Evolutionary conservation across 2,888 invertebrate species (phyloP).

Genomic region (Clivina fossor): DNA sequence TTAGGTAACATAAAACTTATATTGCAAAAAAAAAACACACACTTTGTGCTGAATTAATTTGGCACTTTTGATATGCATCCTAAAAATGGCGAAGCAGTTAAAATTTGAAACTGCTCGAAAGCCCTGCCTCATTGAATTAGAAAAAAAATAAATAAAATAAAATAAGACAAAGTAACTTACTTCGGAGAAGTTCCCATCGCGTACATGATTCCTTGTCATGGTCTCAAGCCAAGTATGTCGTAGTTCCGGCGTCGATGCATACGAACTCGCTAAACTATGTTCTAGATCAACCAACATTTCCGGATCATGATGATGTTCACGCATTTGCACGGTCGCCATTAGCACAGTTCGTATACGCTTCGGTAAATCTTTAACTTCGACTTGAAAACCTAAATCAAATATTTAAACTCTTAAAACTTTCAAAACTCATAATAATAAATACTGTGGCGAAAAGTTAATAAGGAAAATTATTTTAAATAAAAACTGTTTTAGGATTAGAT

Average conservation of each 20-base stretch:
- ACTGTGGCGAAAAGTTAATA: too few species aligned
- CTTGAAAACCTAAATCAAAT: constrained; percentile 67
- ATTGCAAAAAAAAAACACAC: too few species aligned
- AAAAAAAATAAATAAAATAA: too few species aligned
- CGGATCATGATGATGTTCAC: constrained; percentile 86
- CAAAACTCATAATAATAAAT: not conserved
- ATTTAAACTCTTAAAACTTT: constrained; percentile 9
- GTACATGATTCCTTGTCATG: constrained; percentile 83
- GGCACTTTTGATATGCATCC: too few species aligned
- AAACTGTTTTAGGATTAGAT: too few species aligned
- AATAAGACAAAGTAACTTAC: too few species aligned
- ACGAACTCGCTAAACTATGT: constrained; percentile 88
- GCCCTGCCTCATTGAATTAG: too few species aligned
- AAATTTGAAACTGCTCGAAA: too few species aligned
- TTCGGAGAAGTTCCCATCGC: constrained; percentile 85
- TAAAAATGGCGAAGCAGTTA: too few species aligned
- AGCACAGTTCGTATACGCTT: constrained; percentile 91
- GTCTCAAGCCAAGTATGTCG: constrained; percentile 95
- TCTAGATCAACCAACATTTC: constrained; percentile 90
- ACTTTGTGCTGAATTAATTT: too few species aligned
- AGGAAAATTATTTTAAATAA: too few species aligned
- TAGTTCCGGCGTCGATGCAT: constrained; percentile 91
- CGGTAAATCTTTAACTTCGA: constrained; percentile 91
- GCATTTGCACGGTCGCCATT: constrained; percentile 92
- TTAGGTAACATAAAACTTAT: too few species aligned